Evolutionary conservation across 53 echinoderm and acorn worm species (phyloP), one percentile per base, ranked within the genome.

Genomic region (Holothuria leucospilota): DNA sequence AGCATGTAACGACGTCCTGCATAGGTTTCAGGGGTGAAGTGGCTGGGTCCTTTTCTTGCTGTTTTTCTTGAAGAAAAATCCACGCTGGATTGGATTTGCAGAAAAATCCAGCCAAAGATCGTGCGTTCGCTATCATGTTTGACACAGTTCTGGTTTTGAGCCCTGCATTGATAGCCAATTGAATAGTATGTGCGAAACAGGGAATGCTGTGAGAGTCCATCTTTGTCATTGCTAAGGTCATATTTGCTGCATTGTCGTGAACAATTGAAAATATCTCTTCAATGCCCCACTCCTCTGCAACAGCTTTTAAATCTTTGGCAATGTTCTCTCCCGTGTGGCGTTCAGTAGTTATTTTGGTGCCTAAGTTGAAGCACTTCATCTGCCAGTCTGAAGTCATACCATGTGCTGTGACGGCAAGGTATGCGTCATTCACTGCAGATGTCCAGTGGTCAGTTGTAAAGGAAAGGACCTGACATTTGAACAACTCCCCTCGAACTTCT

Each of bases 301-400:
- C 26, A 26, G n/a, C n/a, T 26, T 63, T n/a, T 26, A 63, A 63
- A 26, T 26, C 64, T n/a, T 12, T 63, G 64, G 64, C n/a, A 63
- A 63, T 63, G 11, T 63, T 63, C 11, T 24, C 26, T n/a, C 23
- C 64, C 7, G 64, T 63, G 12, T 63, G 64, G 64, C 12, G 64
- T 63, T 63, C 23, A 24, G 64, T 7, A 63, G 64, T 63, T 24
- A 63, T 12, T 63, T 5, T 63, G 64, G 64, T 63, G 64, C 64
- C 64, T 26, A 63, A 26, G 26, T 63, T 63, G 7, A 63, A 26
- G 12, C 23, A 24, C 64, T 63, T 63, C 11, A 63, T 63, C 26
- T 63, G 23, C 64, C 64, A 63, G n/a, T 63, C 64, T 63, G 64
- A n/a, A n/a, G n/a, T 63, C 64, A 63, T 63, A 7, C 64, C 64